Percentiles rank a stretch among this genome's conserved stretches.
Evolutionary conservation across 2,888 invertebrate genomes (phyloP).

Genomic region (Meganola albula): DNA sequence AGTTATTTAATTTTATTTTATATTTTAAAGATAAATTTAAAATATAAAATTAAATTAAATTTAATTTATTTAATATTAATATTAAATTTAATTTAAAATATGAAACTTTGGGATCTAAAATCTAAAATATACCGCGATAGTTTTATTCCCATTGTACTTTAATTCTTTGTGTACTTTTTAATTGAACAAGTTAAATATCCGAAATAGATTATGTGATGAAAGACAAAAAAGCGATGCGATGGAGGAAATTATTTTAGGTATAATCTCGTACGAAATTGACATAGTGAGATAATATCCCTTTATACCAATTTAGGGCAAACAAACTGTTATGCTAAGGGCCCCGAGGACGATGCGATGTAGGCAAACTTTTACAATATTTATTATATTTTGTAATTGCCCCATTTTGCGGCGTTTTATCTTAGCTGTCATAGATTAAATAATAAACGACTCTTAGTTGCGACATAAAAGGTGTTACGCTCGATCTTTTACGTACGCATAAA

Average conservation of each 20-base stretch:
- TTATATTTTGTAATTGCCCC: slow-evolving; percentile 72
- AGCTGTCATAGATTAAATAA: slow-evolving; percentile 51
- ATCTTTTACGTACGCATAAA: slow-evolving; percentile 1
- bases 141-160: too few relatives aligned
- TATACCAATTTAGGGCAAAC: slow-evolving; percentile 53
- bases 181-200: too few relatives aligned
- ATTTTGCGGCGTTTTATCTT: slow-evolving; percentile 45
- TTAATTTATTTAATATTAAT: too few relatives aligned
- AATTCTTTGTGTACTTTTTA: too few relatives aligned
- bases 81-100: too few relatives aligned
- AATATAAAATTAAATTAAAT: too few relatives aligned
- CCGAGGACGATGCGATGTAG: slow-evolving; percentile 41
- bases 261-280: slow-evolving; percentile 52
- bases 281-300: slow-evolving; percentile 61
- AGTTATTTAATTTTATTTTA: too few relatives aligned
- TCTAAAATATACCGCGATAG: too few relatives aligned
- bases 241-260: slow-evolving; percentile 26
- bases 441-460: slow-evolving; percentile 44
- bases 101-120: too few relatives aligned
- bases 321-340: slow-evolving; percentile 66
- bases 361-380: slow-evolving; percentile 65
- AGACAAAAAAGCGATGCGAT: slow-evolving; percentile 7
- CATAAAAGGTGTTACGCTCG: slow-evolving; percentile 38
- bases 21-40: too few relatives aligned
- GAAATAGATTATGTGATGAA: too few relatives aligned